Evolutionary conservation across 2,888 invertebrate species (phyloP).

Genomic region (Eupelmus urozonus): DNA sequence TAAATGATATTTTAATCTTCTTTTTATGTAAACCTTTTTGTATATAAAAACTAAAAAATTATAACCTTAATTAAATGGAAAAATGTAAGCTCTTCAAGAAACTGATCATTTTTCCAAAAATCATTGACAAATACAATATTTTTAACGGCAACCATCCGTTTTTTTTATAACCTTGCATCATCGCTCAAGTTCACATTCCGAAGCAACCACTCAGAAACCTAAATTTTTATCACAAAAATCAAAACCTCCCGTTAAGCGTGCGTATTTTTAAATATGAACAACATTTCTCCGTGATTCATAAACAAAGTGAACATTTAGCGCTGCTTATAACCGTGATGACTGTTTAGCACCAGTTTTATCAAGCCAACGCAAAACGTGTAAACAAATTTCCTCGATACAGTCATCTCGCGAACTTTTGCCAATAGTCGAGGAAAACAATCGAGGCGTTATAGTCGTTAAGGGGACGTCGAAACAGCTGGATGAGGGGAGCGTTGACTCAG

Average conservation of each 20-base stretch:
- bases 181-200: too few relatives aligned
- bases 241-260: neutral
- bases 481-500: constrained; percentile 42
- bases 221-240: too few relatives aligned
- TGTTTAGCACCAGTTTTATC: constrained; percentile 10
- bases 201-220: too few relatives aligned
- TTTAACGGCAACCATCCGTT: too few relatives aligned
- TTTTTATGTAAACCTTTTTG: too few relatives aligned
- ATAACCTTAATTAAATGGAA: too few relatives aligned
- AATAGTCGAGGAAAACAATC: neutral
- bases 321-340: neutral
- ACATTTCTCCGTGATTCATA: constrained; percentile 25
- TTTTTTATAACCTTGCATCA: too few relatives aligned
- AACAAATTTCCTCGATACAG: constrained; percentile 42
- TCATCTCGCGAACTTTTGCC: constrained; percentile 27
- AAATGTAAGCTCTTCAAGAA: too few relatives aligned
- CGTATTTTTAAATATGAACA: constrained; percentile 36
- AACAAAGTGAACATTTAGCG: neutral
- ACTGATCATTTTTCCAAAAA: too few relatives aligned
- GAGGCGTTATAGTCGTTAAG: neutral
- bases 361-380: constrained; percentile 38
- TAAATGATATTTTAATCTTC: too few relatives aligned
- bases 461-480: constrained; percentile 21
- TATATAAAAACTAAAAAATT: too few relatives aligned
- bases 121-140: too few relatives aligned